Percentiles rank a stretch among this genome's conserved stretches.
These are phyloP conservation scores for Drosophila monieri DNA, from an alignment of 2,888 invertebrate genomes.

Conservation along the genomic window DNA sequence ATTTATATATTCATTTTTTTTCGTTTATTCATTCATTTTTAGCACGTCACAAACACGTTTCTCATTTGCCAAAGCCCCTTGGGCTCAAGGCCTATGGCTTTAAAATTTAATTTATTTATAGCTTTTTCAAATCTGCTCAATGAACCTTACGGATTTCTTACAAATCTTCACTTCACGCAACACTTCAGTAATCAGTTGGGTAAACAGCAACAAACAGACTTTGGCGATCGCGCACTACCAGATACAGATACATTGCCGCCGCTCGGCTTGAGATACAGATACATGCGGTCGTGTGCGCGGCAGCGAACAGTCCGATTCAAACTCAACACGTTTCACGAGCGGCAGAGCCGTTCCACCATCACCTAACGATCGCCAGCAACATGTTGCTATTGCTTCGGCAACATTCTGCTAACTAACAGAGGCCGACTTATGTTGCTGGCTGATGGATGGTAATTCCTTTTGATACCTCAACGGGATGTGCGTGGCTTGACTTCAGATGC, in stretches of 20 bases:
- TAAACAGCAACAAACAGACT: slow-evolving; percentile 56
- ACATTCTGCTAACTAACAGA: slow-evolving; percentile 5
- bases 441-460: slow-evolving; percentile 1
- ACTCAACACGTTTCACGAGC: slow-evolving; percentile 42
- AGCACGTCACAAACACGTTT: slow-evolving; percentile 54
- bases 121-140: slow-evolving; percentile 65
- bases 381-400: slow-evolving; percentile 15
- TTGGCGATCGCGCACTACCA: slow-evolving; percentile 48
- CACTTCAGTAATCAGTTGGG: slow-evolving; percentile 71
- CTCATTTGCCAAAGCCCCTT: slow-evolving; percentile 43
- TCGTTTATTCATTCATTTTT: slow-evolving; percentile 26
- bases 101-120: slow-evolving; percentile 59
- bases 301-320: slow-evolving; percentile 22
- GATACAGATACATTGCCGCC: slow-evolving; percentile 24
- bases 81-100: slow-evolving; percentile 16
- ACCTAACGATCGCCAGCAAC: slow-evolving; percentile 46
- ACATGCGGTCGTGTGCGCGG: slow-evolving; percentile 16
- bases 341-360: neutral
- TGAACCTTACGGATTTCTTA: slow-evolving; percentile 62
- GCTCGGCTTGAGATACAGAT: slow-evolving; percentile 24
- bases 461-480: slow-evolving; percentile 6
- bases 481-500: slow-evolving; percentile 57
- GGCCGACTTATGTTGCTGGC: slow-evolving; percentile 15
- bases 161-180: slow-evolving; percentile 57
- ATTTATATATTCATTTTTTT: slow-evolving; percentile 4